Percentiles rank a stretch among this genome's conserved stretches.
Conservation (phyloP, 2,888 invertebrate genomes). For the Drosophila suboccidentalis region DNA sequence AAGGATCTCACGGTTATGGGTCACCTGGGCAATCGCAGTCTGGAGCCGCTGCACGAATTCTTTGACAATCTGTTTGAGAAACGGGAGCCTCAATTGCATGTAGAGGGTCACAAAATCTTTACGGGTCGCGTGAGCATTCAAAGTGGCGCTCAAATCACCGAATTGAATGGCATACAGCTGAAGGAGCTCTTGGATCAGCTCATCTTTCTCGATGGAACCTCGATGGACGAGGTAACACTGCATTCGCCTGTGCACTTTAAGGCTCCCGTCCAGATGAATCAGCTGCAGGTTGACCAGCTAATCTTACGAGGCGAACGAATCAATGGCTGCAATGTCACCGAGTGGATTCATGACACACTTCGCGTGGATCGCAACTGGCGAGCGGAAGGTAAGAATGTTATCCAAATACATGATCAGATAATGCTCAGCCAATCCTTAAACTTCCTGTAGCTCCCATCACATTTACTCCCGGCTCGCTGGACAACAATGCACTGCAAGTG, state of each 20-base stretch:
- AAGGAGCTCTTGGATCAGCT: conserved; percentile 83
- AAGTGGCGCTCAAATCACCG: conserved; percentile 80
- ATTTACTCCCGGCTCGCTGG: conserved; percentile 85
- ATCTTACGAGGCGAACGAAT: conserved; percentile 75
- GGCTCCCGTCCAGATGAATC: conserved; percentile 74
- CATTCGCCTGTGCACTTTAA: conserved; percentile 84
- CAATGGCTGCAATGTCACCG: conserved; percentile 83
- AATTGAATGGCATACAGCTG: conserved; percentile 83
- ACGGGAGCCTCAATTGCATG: conserved; percentile 44
- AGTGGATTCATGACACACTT: conserved; percentile 85
- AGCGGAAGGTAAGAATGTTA: conserved; percentile 59
- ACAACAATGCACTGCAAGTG: conserved; percentile 84
- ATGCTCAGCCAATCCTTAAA: neutral
- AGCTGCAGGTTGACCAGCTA: conserved; percentile 66
- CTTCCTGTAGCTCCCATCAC: conserved; percentile 82
- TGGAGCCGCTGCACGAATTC: conserved; percentile 68
- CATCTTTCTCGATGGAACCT: conserved; percentile 81
- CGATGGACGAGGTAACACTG: conserved; percentile 36
- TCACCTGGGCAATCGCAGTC: conserved; percentile 68
- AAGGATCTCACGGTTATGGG: conserved; percentile 75
- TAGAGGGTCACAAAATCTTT: conserved; percentile 81
- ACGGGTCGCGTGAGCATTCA: conserved; percentile 79
- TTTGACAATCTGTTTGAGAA: conserved; percentile 80
- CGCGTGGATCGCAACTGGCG: conserved; percentile 84
- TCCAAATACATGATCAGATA: neutral